Base-by-base conservation (phyloP, 2,888 invertebrate species). In the Mallateleia sp. region DNA sequence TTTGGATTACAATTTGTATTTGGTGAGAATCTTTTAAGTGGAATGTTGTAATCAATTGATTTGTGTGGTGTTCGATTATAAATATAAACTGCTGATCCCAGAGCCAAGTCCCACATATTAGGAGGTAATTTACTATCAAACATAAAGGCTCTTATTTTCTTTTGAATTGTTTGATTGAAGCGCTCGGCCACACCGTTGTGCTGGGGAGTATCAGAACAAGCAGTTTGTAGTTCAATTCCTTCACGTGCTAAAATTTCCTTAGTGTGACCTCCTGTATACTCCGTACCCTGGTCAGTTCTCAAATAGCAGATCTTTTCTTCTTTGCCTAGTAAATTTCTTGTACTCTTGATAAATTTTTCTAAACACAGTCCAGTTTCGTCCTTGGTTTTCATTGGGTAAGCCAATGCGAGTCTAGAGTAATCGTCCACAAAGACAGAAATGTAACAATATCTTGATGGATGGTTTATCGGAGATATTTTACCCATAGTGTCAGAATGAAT, bases 341-440 rank as follows among this genome's bases (percentile, higher is more conserved):
- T 5, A 6, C 32, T 32, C 18, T 32, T 32, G 1, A 58, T 18
- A 18, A 58, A 58, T 32, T 7, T 32, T 2, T 58, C 58, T 8
- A 58, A 32, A 32, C 9, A 58, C 32, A 11, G 5, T 9, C 58
- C 58, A 5, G 58, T n/a, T 18, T 58, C 58, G 22, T 32, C 18
- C 18, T 32, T 58, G 1, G 1, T 32, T 8, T 58, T 25, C n/a
- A 56, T 56, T 6, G 54, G 24, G 15, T 56, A 28, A 0, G 80
- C 82, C 67, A 47, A 85, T 0, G 88, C 86, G 25, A 85, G 62
- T 58, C 90, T 85, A 0, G 88, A 89, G 25, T 74, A 89, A 54
- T 90, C 89, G 42, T 89, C 90, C 54, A 87, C 64, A 56, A 89
- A 88, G 9, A 75, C 45, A 2, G n/a, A 15, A 45, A 45, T 45